Evolutionary conservation across 2,888 invertebrate species (phyloP).

Genomic region (Heteropelma amictum): DNA sequence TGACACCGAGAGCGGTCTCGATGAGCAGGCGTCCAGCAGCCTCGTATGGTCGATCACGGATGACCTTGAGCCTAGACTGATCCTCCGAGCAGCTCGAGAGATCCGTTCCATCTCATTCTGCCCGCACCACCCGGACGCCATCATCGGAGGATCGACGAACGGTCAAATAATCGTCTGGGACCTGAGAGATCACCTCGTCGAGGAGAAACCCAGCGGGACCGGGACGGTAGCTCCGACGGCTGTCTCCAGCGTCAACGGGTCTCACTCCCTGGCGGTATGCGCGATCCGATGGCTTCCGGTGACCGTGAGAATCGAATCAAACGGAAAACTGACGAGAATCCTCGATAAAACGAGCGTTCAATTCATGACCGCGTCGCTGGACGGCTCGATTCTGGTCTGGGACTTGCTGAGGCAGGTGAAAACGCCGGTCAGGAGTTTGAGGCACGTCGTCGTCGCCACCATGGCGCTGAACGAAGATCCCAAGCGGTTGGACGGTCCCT

Average conservation of each 20-base stretch:
- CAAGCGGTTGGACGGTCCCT: conserved; percentile 73
- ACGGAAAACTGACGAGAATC: conserved; percentile 63
- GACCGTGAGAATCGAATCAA: conserved; percentile 59
- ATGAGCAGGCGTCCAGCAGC: conserved; percentile 24
- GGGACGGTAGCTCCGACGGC: conserved; percentile 46
- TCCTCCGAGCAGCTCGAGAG: conserved; percentile 69
- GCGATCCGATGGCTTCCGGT: conserved; percentile 72
- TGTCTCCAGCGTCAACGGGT: conserved; percentile 62
- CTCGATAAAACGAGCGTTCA: conserved; percentile 60
- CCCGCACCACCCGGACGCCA: conserved; percentile 66
- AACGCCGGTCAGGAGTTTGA: conserved; percentile 55
- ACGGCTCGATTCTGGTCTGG: conserved; percentile 74
- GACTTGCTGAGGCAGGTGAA: conserved; percentile 70
- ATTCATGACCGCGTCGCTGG: conserved; percentile 72
- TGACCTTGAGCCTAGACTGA: conserved; percentile 64
- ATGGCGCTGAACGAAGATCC: conserved; percentile 52
- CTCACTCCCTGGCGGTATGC: conserved; percentile 67
- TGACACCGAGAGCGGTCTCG: not conserved
- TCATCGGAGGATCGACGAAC: conserved; percentile 73
- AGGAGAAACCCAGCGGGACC: not conserved
- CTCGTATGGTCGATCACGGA: conserved; percentile 69
- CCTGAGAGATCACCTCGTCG: conserved; percentile 50
- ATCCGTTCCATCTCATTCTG: conserved; percentile 72
- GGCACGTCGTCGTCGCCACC: conserved; percentile 43
- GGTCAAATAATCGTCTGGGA: conserved; percentile 77